Percentiles rank a stretch among this genome's conserved stretches.
phyloP scores from a whole-genome alignment of 1,140 invertebrate genomes.

The Tribolium madens region DNA sequence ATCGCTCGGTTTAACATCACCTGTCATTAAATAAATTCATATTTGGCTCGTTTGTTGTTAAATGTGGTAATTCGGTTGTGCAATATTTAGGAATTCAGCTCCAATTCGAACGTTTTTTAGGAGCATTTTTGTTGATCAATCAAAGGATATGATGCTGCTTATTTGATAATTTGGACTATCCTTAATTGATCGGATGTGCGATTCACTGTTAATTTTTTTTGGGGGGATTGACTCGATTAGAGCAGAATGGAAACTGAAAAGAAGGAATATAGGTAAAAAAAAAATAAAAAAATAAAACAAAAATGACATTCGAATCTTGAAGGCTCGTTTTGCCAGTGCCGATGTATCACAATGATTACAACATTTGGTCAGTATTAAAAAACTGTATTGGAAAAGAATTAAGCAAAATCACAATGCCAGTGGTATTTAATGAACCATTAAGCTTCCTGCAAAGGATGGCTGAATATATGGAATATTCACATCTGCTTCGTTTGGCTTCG shows the following conservation, averaged over 20 bases:
- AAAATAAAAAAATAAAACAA: neutral
- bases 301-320: constrained; percentile 45
- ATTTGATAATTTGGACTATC: constrained; percentile 42
- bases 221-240: constrained; percentile 28
- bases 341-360: constrained; percentile 91
- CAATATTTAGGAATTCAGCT: neutral
- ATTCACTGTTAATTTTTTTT: constrained; percentile 27
- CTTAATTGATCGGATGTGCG: constrained; percentile 42
- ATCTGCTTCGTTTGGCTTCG: constrained; percentile 84
- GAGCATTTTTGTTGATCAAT: constrained; percentile 38
- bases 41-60: constrained; percentile 14
- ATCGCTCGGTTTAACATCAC: too few relatives aligned
- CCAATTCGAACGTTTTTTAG: constrained; percentile 29
- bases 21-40: constrained; percentile 26
- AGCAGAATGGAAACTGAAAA: constrained; percentile 55
- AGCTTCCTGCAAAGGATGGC: constrained; percentile 95
- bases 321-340: constrained; percentile 78
- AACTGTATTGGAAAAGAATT: constrained; percentile 96
- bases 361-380: constrained; percentile 94
- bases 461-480: constrained; percentile 95
- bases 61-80: constrained; percentile 25
- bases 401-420: constrained; percentile 97
- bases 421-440: constrained; percentile 96
- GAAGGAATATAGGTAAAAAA: constrained; percentile 55
- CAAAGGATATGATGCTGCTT: constrained; percentile 42